Evolutionary conservation across 2,888 invertebrate genomes (phyloP).

Genomic region (Lottia gigantea): DNA sequence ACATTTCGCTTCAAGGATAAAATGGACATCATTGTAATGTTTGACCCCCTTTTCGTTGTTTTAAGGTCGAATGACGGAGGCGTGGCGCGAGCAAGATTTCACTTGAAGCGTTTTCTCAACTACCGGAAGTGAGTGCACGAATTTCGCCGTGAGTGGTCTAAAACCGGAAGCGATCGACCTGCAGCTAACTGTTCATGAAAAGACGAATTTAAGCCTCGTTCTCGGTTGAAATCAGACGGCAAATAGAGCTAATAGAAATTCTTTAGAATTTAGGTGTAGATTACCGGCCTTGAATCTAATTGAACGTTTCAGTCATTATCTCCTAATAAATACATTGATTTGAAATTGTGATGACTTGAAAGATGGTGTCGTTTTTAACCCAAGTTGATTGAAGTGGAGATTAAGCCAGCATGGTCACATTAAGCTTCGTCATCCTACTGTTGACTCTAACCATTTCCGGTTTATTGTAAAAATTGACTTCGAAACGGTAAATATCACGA

Average conservation of each 20-base stretch:
- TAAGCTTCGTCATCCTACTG: not conserved
- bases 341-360: too few relatives aligned
- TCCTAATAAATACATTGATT: not conserved
- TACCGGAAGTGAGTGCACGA: conserved; percentile 1
- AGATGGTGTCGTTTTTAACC: not conserved
- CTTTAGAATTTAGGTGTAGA: not conserved
- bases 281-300: conserved; percentile 1
- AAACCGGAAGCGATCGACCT: conserved; percentile 8
- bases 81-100: not conserved
- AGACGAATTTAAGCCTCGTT: conserved; percentile 1
- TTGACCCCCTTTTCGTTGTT: not conserved
- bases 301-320: not conserved
- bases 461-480: conserved; percentile 6
- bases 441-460: conserved; percentile 6
- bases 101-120: not conserved
- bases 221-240: not conserved
- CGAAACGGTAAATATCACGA: conserved; percentile 8
- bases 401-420: conserved; percentile 6
- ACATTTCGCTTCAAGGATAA: not conserved
- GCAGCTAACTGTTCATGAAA: conserved; percentile 2
- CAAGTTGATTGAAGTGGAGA: not conserved
- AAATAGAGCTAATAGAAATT: conserved; percentile 10
- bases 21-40: conserved; percentile 2
- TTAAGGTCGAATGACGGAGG: not conserved
- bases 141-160: conserved; percentile 4